Conservation (phyloP, 1,140 invertebrate genomes). For the Habropoda laboriosa region DNA sequence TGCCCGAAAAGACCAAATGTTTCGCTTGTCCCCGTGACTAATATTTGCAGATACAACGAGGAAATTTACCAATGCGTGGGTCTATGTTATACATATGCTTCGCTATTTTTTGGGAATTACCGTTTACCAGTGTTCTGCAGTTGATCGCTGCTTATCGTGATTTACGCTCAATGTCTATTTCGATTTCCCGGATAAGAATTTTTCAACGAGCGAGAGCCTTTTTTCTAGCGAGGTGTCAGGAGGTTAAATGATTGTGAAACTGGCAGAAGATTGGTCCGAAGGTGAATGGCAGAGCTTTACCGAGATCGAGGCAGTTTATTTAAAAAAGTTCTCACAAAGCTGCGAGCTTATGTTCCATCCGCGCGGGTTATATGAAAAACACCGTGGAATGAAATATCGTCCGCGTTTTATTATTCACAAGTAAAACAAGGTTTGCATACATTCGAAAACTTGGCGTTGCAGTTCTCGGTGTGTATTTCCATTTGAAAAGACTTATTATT, state of each 20-base stretch:
- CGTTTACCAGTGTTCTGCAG: neutral
- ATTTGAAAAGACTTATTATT: neutral
- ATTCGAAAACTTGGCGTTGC: neutral
- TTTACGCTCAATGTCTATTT: neutral
- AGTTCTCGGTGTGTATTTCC: neutral
- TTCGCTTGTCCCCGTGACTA: neutral
- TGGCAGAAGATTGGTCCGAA: neutral
- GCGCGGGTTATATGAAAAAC: neutral
- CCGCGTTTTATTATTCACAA: neutral
- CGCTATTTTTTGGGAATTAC: neutral
- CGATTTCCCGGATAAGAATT: too few species aligned
- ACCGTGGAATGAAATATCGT: neutral
- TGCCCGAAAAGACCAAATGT: neutral
- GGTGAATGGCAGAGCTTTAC: neutral
- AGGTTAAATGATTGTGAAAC: neutral
- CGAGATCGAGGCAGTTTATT: neutral
- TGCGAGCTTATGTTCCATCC: neutral
- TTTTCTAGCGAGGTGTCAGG: neutral
- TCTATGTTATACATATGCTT: neutral
- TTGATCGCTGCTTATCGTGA: neutral
- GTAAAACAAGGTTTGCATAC: neutral
- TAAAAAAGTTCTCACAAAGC: neutral
- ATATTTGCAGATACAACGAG: neutral
- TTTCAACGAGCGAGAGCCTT: too few species aligned
- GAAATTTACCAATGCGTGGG: constrained; percentile 2